Percentiles rank a stretch among this genome's conserved stretches.
Evolutionary conservation across 2,113 vertebrate genomes (phyloP).

Genomic region (Phrynosoma platyrhinos): DNA sequence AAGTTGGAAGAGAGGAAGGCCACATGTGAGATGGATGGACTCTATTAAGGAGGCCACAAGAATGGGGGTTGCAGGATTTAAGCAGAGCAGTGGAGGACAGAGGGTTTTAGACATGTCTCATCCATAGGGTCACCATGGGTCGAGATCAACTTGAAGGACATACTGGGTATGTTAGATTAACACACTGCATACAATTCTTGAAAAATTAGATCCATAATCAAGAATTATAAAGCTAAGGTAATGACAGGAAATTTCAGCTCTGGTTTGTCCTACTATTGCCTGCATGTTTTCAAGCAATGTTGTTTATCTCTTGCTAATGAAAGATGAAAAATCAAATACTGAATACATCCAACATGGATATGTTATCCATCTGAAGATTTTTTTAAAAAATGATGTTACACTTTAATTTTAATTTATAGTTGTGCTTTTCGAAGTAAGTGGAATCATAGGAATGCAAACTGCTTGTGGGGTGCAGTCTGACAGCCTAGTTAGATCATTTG

Average conservation of each 20-base stretch:
- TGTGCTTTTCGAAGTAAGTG: neutral
- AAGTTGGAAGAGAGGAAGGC: too few relatives aligned
- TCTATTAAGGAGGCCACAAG: too few relatives aligned
- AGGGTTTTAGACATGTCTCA: too few relatives aligned
- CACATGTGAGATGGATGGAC: too few relatives aligned
- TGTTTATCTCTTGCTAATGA: neutral
- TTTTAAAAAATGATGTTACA: neutral
- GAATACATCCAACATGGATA: neutral
- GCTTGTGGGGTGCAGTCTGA: neutral
- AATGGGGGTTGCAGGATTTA: too few relatives aligned
- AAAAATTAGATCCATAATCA: neutral
- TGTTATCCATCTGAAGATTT: neutral
- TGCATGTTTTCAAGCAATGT: neutral
- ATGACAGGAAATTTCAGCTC: too few relatives aligned
- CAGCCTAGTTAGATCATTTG: neutral
- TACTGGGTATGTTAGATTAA: neutral
- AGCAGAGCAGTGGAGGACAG: too few relatives aligned
- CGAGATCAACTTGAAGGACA: too few relatives aligned
- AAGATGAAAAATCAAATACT: neutral
- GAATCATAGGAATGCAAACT: neutral
- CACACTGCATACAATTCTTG: neutral
- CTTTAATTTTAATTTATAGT: neutral
- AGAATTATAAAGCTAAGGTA: neutral
- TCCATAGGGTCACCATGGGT: too few relatives aligned
- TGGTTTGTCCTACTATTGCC: too few relatives aligned